Evolutionary conservation across 1,140 invertebrate species (phyloP), one percentile per base, ranked within the genome.

Genomic region (Penaeus chinensis): DNA sequence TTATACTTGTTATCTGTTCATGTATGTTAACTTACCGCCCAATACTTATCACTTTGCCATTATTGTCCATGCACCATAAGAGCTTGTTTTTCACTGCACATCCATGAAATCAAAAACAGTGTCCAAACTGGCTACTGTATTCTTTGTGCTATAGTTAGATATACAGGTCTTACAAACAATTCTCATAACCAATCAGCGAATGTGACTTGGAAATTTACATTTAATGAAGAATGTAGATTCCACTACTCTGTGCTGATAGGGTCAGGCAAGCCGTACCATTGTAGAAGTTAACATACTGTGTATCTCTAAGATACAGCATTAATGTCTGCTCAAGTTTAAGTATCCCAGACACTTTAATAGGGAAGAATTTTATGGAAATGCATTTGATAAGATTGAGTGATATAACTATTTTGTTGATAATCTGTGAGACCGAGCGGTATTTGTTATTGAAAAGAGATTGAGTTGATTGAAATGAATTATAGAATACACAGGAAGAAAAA

Each of bases 51-150:
- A 61, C 60, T 84, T 85, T 54, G 16, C 84, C 69, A 76, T 85
- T 76, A 85, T 66, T 65, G 84, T 79, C 69, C 84, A 85, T 47
- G 65, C 65, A 85, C 84, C 84, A 80, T 77, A 78, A 42, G 32
- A 54, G 84, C 84, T 80, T 85, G 76, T 42, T 66, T 85, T 61
- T 69, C 16, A 65, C 62, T 61, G 77, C 84, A 85, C 78, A 66
- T 85, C 76, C 76, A 80, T 85, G 47, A 79, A 85, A 85, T 85
- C 84, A 85, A 85, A 85, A 85, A 61, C 62, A 66, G 37, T 85
- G 77, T 85, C 84, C 84, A 85, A 69, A 62, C 63, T 42, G 69
- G 63, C 37, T 85, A 77, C 32, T 84, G 42, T 74, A 32, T 27
- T 74, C 27, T 32, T n/a, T 74, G 27, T 74, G 71, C 27, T 74